Base-by-base conservation (phyloP, 2,888 invertebrate species). In the Theristus sp. region DNA sequence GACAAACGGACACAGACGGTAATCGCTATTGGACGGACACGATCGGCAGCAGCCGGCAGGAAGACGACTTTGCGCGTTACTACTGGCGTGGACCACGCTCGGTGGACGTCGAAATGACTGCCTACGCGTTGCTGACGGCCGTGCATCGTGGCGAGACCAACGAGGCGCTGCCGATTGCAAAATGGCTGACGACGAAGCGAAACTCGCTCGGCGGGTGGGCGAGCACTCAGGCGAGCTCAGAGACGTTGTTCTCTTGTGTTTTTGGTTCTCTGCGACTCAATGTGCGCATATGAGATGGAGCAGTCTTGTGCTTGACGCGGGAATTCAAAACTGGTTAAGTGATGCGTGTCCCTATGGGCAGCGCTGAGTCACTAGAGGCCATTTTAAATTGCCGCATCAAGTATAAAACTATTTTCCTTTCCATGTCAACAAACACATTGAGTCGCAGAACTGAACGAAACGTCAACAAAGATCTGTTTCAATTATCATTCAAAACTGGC, bases 81-180 rank as follows among this genome's bases (percentile, higher is more conserved):
- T 69, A 69, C 60, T 68, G 69, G 64, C 70, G 69, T 66, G 75
- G 82, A 63, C 83, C 86, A 0, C 81, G 82, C 62, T 83, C 86
- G 0, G 81, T 84, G 0, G 83, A 85, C 66, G 82, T 93, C 2
- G 87, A 88, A 74, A 86, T 88, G 67, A 90, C 93, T 0, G 83
- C 91, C 0, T 94, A 93, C 75, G 86, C 84, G 0, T 77, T 94
- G 61, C 78, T 89, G 60, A 83, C 87, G 0, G 82, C 81, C 68
- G 70, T 82, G 25, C 61, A 65, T 28, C 74, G 79, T 62, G 79
- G 78, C 64, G 63, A 70, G 26, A 65, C 63, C 22, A 22, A 53
- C 25, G 72, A 28, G 67, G 63, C 66, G 20, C 61, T 84, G 29
- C 83, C 84, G 0, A 77, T 85, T 38, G 80, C 85, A 69, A 80